Base-by-base conservation (phyloP, 2,888 invertebrate genomes). In the Campoplex nolae region DNA sequence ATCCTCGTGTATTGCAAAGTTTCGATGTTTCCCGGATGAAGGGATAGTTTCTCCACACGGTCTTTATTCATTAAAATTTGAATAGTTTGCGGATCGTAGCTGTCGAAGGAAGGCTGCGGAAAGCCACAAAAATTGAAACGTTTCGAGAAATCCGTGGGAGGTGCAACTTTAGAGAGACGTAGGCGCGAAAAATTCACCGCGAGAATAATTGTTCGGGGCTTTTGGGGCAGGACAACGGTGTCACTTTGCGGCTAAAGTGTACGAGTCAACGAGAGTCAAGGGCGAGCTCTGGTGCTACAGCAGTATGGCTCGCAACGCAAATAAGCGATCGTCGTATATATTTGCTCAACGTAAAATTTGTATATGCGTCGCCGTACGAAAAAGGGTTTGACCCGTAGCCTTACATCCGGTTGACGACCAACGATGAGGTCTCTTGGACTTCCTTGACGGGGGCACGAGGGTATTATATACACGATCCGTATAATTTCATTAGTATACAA, bases 321-420 rank as follows among this genome's bases (percentile, higher is more conserved):
- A 80, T 77, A 77, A 86, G 62, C 54, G 74, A 77, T 84, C 73
- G 68, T 45, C 8, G 13, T 28, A 28, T 51, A 23, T 79, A 67
- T 67, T 32, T 13, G 23, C 74, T 28, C 51, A 42, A 56, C 28
- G n/a, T 68, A 74, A 74, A 74, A 35, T 77, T 51, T 18, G 62
- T 81, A 42, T 81, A 67, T 62, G 48, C 9, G 32, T n/a, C 2
- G 23, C 65, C 65, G 70, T 58, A 74, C n/a, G 56, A 62, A 82
- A 87, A 87, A 84, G 87, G 87, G 87, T 87, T 87, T 83, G 87
- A 84, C 82, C 82, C 84, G 84, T 82, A 84, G 86, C 67, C 80
- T 87, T 82, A 71, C 84, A 84, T 87, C 87, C 87, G 87, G 87
- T 87, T 79, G 84, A 78, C 87, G 82, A 84, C 86, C 45, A 67